Conservation (phyloP, 1,140 invertebrate species). For the Hyles vespertilio region DNA sequence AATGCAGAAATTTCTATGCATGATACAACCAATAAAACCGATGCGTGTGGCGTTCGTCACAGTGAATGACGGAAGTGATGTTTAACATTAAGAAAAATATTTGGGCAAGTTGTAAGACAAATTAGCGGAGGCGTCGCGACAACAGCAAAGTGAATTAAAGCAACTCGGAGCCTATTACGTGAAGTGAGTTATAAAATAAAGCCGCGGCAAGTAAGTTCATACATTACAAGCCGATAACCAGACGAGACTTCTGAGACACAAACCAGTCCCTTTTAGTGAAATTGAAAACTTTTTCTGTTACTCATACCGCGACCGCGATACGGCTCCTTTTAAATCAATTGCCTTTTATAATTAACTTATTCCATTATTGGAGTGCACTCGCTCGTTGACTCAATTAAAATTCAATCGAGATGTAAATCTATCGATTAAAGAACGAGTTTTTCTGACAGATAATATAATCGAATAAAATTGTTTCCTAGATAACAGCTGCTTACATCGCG, state of each 20-base stretch:
- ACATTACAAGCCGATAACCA: slow-evolving; percentile 76
- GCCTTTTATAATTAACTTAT: slow-evolving; percentile 74
- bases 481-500: slow-evolving; percentile 33
- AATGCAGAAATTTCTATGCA: too few species aligned
- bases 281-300: slow-evolving; percentile 77
- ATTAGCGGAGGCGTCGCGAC: slow-evolving; percentile 46
- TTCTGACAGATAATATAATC: slow-evolving; percentile 54
- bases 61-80: slow-evolving; percentile 11
- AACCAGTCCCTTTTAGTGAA: slow-evolving; percentile 77
- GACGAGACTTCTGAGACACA: slow-evolving; percentile 75
- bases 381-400: slow-evolving; percentile 63
- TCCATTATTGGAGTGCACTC: slow-evolving; percentile 67
- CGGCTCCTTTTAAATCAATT: slow-evolving; percentile 73
- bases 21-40: too few species aligned
- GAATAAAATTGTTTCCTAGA: slow-evolving; percentile 48
- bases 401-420: slow-evolving; percentile 60
- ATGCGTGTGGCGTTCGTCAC: neutral
- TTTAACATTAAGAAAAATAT: slow-evolving; percentile 4
- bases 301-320: slow-evolving; percentile 66
- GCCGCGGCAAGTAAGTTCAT: slow-evolving; percentile 69
- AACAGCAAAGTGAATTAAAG: slow-evolving; percentile 59
- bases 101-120: slow-evolving; percentile 32
- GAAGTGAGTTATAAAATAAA: slow-evolving; percentile 75
- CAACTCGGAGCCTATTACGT: slow-evolving; percentile 64
- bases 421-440: slow-evolving; percentile 57